phyloP scores from a whole-genome alignment of 2,888 invertebrate species.

The Ferrisia virgata region DNA sequence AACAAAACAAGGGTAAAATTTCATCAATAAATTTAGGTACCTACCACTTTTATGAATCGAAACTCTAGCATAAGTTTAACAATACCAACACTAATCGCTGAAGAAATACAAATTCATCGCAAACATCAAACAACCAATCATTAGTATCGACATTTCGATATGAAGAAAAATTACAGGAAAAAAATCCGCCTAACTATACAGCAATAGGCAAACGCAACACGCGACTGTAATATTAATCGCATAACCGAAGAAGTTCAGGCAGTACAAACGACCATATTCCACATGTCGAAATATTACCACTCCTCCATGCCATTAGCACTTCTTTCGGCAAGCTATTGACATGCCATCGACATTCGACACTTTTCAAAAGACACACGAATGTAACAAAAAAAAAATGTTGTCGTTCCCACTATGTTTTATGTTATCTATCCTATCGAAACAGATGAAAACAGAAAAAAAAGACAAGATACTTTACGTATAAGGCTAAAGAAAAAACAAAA shows the following conservation, averaged over 20 bases:
- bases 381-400: not conserved
- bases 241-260: not conserved
- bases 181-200: no score
- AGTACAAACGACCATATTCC: not conserved
- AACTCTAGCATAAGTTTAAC: no score
- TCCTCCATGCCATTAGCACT: not conserved
- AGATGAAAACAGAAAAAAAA: not conserved
- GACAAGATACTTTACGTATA: no score
- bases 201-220: not conserved
- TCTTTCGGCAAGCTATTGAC: not conserved
- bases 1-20: no score
- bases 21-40: no score
- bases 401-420: not conserved
- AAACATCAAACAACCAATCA: no score
- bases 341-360: not conserved
- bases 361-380: not conserved
- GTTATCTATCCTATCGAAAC: not conserved
- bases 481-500: not conserved
- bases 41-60: no score
- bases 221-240: not conserved
- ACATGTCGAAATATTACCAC: not conserved
- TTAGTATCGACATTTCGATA: no score
- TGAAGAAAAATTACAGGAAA: no score
- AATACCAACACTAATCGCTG: no score
- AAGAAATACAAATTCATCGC: no score